phyloP scores from a whole-genome alignment of 2,888 invertebrate genomes.

The Empis livida region DNA sequence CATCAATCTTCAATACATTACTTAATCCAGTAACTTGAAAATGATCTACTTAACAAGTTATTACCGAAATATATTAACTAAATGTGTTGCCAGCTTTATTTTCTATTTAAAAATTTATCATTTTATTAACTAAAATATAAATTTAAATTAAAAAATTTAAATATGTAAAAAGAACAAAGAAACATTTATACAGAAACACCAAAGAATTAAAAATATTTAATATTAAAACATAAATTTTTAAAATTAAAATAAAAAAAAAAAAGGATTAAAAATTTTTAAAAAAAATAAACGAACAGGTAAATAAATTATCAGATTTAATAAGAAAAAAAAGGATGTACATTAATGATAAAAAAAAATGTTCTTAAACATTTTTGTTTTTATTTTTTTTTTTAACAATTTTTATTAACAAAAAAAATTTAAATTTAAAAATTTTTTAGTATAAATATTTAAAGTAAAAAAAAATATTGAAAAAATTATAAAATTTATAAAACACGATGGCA shows the following conservation, averaged over 20 bases:
- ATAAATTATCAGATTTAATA: too few species aligned
- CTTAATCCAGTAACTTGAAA: too few species aligned
- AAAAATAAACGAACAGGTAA: conserved; percentile 6
- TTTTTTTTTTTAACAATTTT: background rate
- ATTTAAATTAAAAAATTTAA: conserved; percentile 4
- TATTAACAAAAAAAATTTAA: conserved; percentile 1
- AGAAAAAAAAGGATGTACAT: too few species aligned
- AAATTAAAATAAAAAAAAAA: conserved; percentile 2
- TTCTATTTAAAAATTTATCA: conserved; percentile 5
- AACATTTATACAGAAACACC: conserved; percentile 1
- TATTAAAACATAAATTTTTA: too few species aligned
- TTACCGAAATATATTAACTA: too few species aligned
- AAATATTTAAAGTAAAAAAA: conserved; percentile 21
- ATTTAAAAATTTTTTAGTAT: conserved; percentile 17
- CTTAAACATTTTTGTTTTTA: too few species aligned
- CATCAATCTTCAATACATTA: too few species aligned
- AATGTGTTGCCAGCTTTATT: too few species aligned
- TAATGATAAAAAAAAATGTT: too few species aligned
- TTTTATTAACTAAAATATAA: conserved; percentile 1
- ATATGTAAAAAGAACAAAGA: conserved; percentile 1
- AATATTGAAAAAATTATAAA: too few species aligned
- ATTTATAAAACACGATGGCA: conserved; percentile 22
- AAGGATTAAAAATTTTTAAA: conserved; percentile 7
- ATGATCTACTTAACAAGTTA: too few species aligned
- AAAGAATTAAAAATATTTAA: too few species aligned